These are phyloP conservation scores for Rhizoglyphus robini DNA, from an alignment of 1,140 invertebrate genomes.

Conservation along the genomic window DNA sequence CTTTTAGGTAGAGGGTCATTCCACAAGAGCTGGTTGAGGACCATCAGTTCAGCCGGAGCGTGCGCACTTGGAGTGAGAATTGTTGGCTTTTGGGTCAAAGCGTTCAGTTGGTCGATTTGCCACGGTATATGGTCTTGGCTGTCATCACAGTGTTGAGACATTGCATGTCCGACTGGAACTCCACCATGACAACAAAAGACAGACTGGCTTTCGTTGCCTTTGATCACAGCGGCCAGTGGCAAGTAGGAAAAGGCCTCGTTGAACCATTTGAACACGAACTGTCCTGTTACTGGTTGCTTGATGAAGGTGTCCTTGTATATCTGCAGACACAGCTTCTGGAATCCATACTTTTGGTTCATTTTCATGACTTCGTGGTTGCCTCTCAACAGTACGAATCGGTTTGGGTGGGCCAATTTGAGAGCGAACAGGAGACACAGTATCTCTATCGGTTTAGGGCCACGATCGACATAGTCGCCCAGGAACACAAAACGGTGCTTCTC, in stretches of 20 bases:
- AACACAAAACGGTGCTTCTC: slow-evolving; percentile 46
- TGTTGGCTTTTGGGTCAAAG: no score
- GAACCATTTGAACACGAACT: neutral
- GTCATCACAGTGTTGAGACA: no score
- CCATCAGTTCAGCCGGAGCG: no score
- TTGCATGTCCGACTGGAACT: no score
- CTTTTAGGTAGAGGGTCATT: no score
- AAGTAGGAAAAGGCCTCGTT: neutral
- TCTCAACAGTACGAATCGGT: slow-evolving; percentile 44
- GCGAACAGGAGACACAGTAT: slow-evolving; percentile 38
- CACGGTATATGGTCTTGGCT: no score
- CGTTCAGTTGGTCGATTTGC: no score
- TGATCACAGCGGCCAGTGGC: neutral
- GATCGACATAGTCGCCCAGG: slow-evolving; percentile 52
- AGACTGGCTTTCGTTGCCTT: neutral
- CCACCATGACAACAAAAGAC: neutral
- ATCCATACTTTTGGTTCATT: neutral
- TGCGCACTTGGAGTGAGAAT: no score
- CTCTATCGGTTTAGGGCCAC: slow-evolving; percentile 46
- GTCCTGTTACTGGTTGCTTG: neutral
- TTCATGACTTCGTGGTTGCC: slow-evolving; percentile 48
- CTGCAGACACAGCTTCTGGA: neutral
- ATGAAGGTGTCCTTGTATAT: neutral
- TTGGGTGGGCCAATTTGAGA: slow-evolving; percentile 48
- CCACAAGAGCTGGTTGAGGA: no score